These are phyloP conservation scores for Amphipyra tragopoginis DNA, from an alignment of 2,888 invertebrate species.

Conservation along the genomic window DNA sequence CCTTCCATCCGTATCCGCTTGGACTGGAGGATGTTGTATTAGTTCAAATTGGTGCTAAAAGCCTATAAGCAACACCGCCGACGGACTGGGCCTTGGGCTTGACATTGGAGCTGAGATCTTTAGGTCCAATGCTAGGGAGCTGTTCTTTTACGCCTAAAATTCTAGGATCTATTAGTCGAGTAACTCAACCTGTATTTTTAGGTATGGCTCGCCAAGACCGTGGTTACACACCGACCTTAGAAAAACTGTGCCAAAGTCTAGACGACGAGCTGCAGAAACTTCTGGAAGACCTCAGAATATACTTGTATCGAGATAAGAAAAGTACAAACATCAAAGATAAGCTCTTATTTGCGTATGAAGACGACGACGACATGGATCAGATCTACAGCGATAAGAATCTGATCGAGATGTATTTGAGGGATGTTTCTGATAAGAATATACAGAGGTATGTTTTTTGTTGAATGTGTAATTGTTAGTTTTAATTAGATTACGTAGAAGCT, in stretches of 20 bases:
- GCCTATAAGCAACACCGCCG: too few species aligned
- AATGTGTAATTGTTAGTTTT: slow-evolving; percentile 15
- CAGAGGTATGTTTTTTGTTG: slow-evolving; percentile 76
- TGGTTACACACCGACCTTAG: slow-evolving; percentile 93
- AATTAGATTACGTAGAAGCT: slow-evolving; percentile 12
- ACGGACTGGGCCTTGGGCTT: too few species aligned
- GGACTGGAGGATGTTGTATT: too few species aligned
- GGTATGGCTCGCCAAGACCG: slow-evolving; percentile 94
- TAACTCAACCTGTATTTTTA: slow-evolving; percentile 47
- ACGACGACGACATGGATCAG: slow-evolving; percentile 78
- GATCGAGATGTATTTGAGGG: slow-evolving; percentile 87
- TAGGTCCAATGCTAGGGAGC: too few species aligned
- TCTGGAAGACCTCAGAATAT: slow-evolving; percentile 92
- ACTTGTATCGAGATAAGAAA: slow-evolving; percentile 90
- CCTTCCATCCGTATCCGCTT: too few species aligned
- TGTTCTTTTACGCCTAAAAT: too few species aligned
- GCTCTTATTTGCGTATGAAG: slow-evolving; percentile 76
- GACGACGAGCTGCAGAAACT: slow-evolving; percentile 91
- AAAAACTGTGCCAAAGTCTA: slow-evolving; percentile 92
- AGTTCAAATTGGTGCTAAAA: too few species aligned
- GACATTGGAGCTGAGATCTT: too few species aligned
- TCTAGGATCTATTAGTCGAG: too few species aligned
- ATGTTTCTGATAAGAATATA: slow-evolving; percentile 84
- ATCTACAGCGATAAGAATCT: slow-evolving; percentile 85
- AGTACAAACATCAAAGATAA: slow-evolving; percentile 62